Conservation (phyloP, 2,797 vertebrate genomes). For the Manis javanica region DNA sequence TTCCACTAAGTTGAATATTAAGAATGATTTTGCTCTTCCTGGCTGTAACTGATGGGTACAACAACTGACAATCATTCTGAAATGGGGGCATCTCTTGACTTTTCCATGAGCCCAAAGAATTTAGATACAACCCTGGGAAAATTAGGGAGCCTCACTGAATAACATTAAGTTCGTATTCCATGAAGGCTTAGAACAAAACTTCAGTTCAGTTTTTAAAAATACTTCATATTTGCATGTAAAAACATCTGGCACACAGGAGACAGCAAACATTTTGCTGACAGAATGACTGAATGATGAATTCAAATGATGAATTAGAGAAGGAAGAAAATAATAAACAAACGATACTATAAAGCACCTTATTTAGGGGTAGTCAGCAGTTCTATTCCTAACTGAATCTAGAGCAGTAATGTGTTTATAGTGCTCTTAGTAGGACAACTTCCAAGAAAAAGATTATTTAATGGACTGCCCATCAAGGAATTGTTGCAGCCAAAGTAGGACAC, state of each 20-base stretch:
- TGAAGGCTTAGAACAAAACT: not conserved
- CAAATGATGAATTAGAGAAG: slow-evolving; percentile 5
- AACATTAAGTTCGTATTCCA: not conserved
- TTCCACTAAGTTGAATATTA: not conserved
- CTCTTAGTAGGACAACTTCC: not conserved
- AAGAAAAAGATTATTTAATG: slow-evolving; percentile 24
- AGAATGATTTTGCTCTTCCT: not conserved
- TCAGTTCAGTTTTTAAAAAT: not conserved
- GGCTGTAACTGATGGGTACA: not conserved
- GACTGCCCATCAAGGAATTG: not conserved
- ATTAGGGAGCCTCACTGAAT: not conserved
- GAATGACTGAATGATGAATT: slow-evolving; percentile 4
- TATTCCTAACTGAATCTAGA: not conserved
- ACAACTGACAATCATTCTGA: not conserved
- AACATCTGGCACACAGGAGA: not conserved
- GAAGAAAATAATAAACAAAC: not conserved
- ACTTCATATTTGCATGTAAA: not conserved
- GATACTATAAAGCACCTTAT: not conserved
- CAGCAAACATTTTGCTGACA: not conserved
- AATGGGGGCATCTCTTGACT: not conserved
- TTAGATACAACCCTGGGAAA: not conserved
- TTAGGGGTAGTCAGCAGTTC: not conserved
- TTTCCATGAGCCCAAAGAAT: not conserved
- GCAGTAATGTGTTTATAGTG: not conserved
- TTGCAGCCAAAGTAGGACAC: not conserved